Conservation (phyloP, 1,140 invertebrate species). For the Phthorimaea operculella region DNA sequence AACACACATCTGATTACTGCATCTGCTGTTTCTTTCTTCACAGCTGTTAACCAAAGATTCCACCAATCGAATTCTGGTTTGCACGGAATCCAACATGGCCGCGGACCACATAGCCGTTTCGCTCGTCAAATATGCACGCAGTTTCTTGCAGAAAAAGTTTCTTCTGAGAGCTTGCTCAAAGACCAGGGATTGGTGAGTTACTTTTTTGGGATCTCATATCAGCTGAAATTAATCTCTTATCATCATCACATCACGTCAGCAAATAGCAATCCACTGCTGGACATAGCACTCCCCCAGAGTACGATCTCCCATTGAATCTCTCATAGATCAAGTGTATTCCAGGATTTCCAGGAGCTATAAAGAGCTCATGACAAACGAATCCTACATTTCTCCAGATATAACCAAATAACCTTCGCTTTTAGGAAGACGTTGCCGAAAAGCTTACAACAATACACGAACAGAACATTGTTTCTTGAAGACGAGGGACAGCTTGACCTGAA, state of each 20-base stretch:
- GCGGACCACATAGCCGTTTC: slow-evolving; percentile 12
- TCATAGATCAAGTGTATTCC: too few relatives aligned
- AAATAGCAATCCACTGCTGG: too few relatives aligned
- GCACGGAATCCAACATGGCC: slow-evolving; percentile 17
- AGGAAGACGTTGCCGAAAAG: background rate
- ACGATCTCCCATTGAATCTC: too few relatives aligned
- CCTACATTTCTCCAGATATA: too few relatives aligned
- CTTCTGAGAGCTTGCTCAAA: background rate
- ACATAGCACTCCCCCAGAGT: too few relatives aligned
- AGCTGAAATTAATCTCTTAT: background rate
- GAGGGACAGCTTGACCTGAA: too few relatives aligned
- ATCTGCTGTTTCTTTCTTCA: background rate
- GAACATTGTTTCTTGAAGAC: too few relatives aligned
- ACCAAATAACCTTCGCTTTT: background rate
- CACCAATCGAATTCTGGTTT: slow-evolving; percentile 10
- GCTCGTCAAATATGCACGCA: slow-evolving; percentile 6
- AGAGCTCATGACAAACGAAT: too few relatives aligned
- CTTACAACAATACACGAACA: background rate
- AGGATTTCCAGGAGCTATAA: too few relatives aligned
- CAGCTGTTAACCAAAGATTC: slow-evolving; percentile 3
- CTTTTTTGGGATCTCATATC: background rate
- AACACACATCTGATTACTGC: too few relatives aligned
- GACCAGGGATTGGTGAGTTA: background rate
- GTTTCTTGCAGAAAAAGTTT: background rate
- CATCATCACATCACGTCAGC: too few relatives aligned